Conservation (phyloP, 2,888 invertebrate genomes). For the Plebejus argus region DNA sequence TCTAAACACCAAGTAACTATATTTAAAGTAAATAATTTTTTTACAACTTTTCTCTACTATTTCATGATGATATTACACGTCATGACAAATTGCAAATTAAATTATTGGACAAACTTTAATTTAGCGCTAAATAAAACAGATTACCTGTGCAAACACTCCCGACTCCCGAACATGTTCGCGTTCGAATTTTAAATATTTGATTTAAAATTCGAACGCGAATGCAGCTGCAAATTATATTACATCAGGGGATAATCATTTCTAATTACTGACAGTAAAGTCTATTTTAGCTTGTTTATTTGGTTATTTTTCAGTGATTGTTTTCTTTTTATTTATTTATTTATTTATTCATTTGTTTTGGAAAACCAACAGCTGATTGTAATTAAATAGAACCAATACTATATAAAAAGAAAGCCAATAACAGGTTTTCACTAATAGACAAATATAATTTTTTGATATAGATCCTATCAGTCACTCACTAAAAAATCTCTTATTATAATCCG, state of each 20-base stretch:
- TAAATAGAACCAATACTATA: no score
- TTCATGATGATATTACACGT: neutral
- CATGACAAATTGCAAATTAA: neutral
- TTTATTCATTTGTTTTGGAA: no score
- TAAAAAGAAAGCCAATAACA: no score
- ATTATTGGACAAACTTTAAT: neutral
- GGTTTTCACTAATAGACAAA: no score
- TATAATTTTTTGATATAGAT: no score
- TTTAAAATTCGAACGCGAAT: slow-evolving; percentile 15
- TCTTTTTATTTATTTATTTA: no score
- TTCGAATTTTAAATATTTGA: slow-evolving; percentile 30
- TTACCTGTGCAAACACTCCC: neutral
- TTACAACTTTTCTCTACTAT: neutral
- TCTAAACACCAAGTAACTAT: no score
- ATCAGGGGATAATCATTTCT: neutral
- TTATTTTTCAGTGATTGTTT: neutral
- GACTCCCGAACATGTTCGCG: slow-evolving; percentile 3
- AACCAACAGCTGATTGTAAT: no score
- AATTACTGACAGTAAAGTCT: neutral
- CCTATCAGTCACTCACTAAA: no score
- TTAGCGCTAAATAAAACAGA: neutral
- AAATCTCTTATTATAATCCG: no score
- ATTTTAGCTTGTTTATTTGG: neutral
- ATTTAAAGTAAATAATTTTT: no score
- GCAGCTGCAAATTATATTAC: neutral